A percentile compares a stretch with the other conserved stretches of the same genome.
phyloP scores from a whole-genome alignment of 2,888 invertebrate genomes.

The Conchocele bisecta region DNA sequence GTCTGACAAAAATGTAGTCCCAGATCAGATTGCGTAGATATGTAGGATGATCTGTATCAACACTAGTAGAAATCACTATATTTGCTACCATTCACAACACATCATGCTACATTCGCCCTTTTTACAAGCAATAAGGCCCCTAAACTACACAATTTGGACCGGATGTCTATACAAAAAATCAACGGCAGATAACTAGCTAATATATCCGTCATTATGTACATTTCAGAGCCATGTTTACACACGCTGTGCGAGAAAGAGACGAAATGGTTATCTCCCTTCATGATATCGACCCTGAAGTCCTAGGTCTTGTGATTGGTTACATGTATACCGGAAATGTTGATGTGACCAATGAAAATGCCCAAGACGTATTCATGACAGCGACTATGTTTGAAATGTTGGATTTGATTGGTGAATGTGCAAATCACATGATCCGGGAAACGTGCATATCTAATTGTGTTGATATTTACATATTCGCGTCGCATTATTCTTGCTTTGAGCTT shows the following conservation, averaged over 20 bases:
- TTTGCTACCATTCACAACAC: no score
- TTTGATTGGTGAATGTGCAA: slow-evolving; percentile 93
- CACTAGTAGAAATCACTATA: no score
- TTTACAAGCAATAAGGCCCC: no score
- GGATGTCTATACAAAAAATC: no score
- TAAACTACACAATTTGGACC: no score
- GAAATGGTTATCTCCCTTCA: slow-evolving; percentile 91
- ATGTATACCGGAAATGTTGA: slow-evolving; percentile 90
- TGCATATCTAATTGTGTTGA: slow-evolving; percentile 96
- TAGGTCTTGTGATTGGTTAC: slow-evolving; percentile 91
- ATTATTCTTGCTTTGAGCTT: slow-evolving; percentile 91
- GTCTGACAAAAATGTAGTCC: no score
- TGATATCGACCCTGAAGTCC: slow-evolving; percentile 91
- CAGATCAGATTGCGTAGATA: no score
- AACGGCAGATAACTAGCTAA: no score
- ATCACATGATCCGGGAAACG: slow-evolving; percentile 92
- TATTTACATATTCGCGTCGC: slow-evolving; percentile 94
- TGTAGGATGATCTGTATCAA: no score
- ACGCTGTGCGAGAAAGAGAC: slow-evolving; percentile 90
- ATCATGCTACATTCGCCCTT: no score
- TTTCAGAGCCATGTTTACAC: slow-evolving; percentile 92
- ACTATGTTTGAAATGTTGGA: slow-evolving; percentile 91
- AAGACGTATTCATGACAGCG: slow-evolving; percentile 91
- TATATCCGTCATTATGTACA: background rate
- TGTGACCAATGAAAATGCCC: slow-evolving; percentile 88